These are phyloP conservation scores for Euproctis similis DNA, from an alignment of 2,888 invertebrate genomes.

Conservation along the genomic window DNA sequence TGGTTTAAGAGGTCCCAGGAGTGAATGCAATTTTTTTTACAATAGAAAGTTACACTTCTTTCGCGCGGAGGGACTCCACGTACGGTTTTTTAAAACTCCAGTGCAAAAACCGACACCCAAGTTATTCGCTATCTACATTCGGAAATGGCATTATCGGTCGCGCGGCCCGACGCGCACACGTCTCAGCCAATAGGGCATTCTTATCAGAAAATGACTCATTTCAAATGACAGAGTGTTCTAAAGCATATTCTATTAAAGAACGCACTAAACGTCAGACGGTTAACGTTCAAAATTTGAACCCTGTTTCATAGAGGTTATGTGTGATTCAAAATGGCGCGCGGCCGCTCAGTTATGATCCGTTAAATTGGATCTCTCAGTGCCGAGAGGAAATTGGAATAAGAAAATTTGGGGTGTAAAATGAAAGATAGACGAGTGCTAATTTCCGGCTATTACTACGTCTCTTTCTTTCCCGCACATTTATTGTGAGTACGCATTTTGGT, in stretches of 20 bases:
- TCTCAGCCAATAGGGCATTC: conserved; percentile 77
- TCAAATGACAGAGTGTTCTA: conserved; percentile 79
- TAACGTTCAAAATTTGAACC: conserved; percentile 26
- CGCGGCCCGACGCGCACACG: conserved; percentile 64
- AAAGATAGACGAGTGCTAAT: conserved; percentile 85
- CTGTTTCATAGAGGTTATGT: conserved; percentile 16
- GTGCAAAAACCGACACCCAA: conserved; percentile 68
- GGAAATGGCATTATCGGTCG: conserved; percentile 73
- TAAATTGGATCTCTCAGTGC: conserved; percentile 52
- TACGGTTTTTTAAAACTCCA: conserved; percentile 70
- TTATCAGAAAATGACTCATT: conserved; percentile 85
- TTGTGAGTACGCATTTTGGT: conserved; percentile 53
- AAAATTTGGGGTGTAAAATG: conserved; percentile 86
- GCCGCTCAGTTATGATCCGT: conserved; percentile 38
- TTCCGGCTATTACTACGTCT: conserved; percentile 78
- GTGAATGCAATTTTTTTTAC: too few species aligned
- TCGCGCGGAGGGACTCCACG: too few species aligned
- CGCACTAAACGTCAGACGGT: conserved; percentile 28
- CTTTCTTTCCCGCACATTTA: conserved; percentile 73
- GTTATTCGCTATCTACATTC: conserved; percentile 68
- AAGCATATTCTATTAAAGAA: conserved; percentile 51
- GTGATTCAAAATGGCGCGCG: conserved; percentile 17
- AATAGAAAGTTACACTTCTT: too few species aligned
- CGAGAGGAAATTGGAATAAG: conserved; percentile 83
- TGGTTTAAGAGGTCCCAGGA: too few species aligned